Base-by-base conservation (phyloP, 2,888 invertebrate genomes). In the Dynastes grantii region DNA sequence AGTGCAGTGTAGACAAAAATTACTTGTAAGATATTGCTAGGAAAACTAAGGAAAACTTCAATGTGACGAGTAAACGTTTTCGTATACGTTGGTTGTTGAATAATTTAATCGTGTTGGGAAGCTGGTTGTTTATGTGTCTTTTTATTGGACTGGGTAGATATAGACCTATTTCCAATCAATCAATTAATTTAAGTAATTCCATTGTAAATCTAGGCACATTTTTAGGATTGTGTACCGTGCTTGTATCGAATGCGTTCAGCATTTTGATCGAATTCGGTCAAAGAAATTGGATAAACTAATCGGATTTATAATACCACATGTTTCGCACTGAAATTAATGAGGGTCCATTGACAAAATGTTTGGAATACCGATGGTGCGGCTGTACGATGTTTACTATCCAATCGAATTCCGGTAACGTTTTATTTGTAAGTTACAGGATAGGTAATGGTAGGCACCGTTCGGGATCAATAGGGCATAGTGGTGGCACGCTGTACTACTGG, bases 381-480 rank as follows among this genome's bases (percentile, higher is more conserved):
- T 58, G 27, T 75, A 29, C 49, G 63, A 61, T 75, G 61, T 61
- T 75, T 75, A 61, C 61, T 61, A 49, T 61, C 63, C 73, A 75
- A 75, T 75, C 73, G 73, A 63, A 75, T 75, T 61, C 73, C 73
- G 45, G 73, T 82, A 83, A 81, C 83, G 76, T 65, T 80, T 80
- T 80, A 78, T 80, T 80, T 78, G 78, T 76, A 78, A 76, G 76
- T 76, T 73, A 76, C 78, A 76, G 76, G 73, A 71, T 78, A 64
- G 80, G 80, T 80, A 78, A 76, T 71, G 76, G 68, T 78, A 77
- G 75, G 77, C 76, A 76, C 76, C 73, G 61, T 75, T 61, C 75
- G 68, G 79, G 79, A 80, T 80, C 80, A 79, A 80, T 79, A 80
- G 77, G 78, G 70, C 79, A 68, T 40, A 80, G 79, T 78, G 75